Evolutionary conservation across 2,888 invertebrate species (phyloP).

Genomic region (Furcula furcula): DNA sequence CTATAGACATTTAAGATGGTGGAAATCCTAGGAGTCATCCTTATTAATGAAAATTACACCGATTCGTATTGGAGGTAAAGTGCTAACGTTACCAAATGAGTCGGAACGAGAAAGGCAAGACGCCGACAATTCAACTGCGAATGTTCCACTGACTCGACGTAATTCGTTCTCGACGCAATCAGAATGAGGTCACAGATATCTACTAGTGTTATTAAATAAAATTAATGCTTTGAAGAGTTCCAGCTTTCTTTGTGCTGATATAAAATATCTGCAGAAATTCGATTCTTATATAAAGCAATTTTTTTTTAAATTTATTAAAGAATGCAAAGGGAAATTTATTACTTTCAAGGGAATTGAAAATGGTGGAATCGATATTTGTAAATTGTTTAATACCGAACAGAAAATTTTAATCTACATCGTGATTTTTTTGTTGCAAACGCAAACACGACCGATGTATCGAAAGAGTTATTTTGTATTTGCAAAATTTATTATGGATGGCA

Average conservation of each 20-base stretch:
- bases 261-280: too few species aligned
- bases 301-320: too few species aligned
- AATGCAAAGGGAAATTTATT: too few species aligned
- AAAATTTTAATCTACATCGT: too few species aligned
- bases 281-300: too few species aligned
- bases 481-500: too few species aligned
- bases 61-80: slow-evolving; percentile 53
- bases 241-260: slow-evolving; percentile 17
- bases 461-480: too few species aligned
- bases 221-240: slow-evolving; percentile 28
- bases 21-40: slow-evolving; percentile 31
- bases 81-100: slow-evolving; percentile 64
- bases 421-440: too few species aligned
- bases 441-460: too few species aligned
- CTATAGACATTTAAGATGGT: slow-evolving; percentile 25
- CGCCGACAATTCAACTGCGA: slow-evolving; percentile 60
- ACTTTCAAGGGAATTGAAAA: too few species aligned
- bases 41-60: slow-evolving; percentile 51
- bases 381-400: too few species aligned
- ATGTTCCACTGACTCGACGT: slow-evolving; percentile 51
- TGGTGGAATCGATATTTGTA: too few species aligned
- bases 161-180: slow-evolving; percentile 54
- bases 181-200: slow-evolving; percentile 55
- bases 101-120: slow-evolving; percentile 53
- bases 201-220: slow-evolving; percentile 42